Base-by-base conservation (phyloP, 2,797 vertebrate species). In the Mus minutoides region DNA sequence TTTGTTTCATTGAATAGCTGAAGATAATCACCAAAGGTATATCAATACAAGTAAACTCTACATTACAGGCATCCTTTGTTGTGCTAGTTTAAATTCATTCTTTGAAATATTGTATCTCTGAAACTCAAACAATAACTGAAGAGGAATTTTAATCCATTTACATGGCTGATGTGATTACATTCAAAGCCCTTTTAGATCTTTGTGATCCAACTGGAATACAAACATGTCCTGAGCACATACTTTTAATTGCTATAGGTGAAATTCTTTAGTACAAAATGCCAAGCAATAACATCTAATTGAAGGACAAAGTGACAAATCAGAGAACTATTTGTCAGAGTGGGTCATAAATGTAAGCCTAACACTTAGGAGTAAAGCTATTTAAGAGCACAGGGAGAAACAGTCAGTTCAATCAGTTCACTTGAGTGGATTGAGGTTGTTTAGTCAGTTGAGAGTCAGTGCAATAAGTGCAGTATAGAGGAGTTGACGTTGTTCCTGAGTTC, bases 81-180 rank as follows among this genome's bases (percentile, higher is more conserved):
- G 14, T 86, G 31, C 14, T 90, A 92, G 75, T 79, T 84, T 84
- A 94, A 85, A 60, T 4, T 69, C 11, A 60, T 88, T 86, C 54
- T 92, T 19, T 86, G 11, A 1, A 54, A 2, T 91, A 82, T 80
- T 94, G 3, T 84, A 85, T 93, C 6, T 96, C 37, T 91, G 13
- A 12, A 93, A 95, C 95, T 95, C 56, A 95, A 93, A 95, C 14
- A 89, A 52, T 80, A 90, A 95, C 58, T 82, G 94, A 88, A 26
- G 5, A 21, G 69, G 16, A 21, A 37, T 10, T 71, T 71, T 71
- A 71, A 37, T 37, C n/a, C n/a, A 71, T 3, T 37, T 71, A 71
- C 69, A 21, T 37, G 69, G n/a, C n/a, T 71, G 7, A n/a, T 71
- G n/a, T 71, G n/a, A 37, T 37, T 3, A 37, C n/a, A 37, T 71